Conservation (phyloP, 2,113 vertebrate genomes). For the Etheostoma cragini region DNA sequence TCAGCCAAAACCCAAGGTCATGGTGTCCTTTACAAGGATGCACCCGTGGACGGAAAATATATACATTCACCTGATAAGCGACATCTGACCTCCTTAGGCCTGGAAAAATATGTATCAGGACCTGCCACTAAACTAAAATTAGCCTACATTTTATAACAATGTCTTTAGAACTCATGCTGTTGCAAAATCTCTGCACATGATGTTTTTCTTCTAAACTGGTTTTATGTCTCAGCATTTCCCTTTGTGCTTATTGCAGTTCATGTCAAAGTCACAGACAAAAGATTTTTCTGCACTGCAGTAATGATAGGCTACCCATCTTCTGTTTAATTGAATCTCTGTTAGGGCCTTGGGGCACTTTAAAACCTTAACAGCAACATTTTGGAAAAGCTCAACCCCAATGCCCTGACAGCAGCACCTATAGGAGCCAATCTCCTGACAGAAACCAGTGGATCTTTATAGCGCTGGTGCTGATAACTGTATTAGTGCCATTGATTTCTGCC, state of each 20-base stretch:
- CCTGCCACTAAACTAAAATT: neutral
- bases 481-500: conserved; percentile 7
- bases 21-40: conserved; percentile 41
- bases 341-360: neutral
- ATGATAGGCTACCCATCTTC: neutral
- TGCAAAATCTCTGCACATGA: neutral
- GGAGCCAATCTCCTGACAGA: conserved; percentile 4
- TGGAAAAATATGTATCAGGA: neutral
- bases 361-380: neutral
- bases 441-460: neutral
- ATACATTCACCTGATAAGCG: neutral
- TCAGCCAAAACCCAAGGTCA: conserved; percentile 72
- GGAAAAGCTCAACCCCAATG: neutral
- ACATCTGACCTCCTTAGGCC: conserved; percentile 1
- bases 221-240: neutral
- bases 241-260: neutral
- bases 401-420: neutral
- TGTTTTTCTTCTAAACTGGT: neutral
- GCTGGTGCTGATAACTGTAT: conserved; percentile 1
- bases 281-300: neutral
- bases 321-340: neutral
- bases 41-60: conserved; percentile 10
- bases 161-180: neutral
- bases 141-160: neutral
- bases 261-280: neutral